Conservation (phyloP, 1,140 invertebrate species). For the Zaprionus taronus region DNA sequence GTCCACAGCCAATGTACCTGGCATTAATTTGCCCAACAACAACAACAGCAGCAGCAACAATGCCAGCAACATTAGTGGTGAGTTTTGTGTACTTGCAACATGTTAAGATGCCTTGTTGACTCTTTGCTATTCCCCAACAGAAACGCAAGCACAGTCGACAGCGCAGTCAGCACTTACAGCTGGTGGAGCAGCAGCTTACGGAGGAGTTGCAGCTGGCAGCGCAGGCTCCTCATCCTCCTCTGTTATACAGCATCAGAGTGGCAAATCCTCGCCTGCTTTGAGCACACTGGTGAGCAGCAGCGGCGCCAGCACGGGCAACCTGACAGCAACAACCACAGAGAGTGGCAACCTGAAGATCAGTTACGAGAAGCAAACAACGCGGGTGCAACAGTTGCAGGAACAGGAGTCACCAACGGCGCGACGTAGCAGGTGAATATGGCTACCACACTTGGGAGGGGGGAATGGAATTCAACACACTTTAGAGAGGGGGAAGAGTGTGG, state of each 20-base stretch:
- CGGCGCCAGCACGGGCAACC: constrained; percentile 38
- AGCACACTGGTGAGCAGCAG: constrained; percentile 64
- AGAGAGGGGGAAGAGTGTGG: neutral
- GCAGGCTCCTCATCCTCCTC: constrained; percentile 23
- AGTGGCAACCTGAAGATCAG: constrained; percentile 85
- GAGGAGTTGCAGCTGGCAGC: constrained; percentile 6
- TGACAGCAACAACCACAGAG: constrained; percentile 81
- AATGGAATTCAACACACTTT: constrained; percentile 10
- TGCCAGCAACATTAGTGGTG: constrained; percentile 46
- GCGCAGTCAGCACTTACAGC: neutral
- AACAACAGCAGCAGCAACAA: constrained; percentile 37
- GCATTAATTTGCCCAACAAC: constrained; percentile 76
- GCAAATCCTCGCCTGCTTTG: constrained; percentile 73
- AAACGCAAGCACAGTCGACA: constrained; percentile 40
- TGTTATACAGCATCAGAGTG: constrained; percentile 74
- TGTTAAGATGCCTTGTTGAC: neutral
- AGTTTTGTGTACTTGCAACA: constrained; percentile 3
- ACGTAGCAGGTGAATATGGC: constrained; percentile 80
- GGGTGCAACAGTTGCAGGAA: constrained; percentile 78
- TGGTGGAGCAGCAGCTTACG: constrained; percentile 1
- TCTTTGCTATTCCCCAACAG: constrained; percentile 10
- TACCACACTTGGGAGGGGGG: neutral
- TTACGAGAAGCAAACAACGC: constrained; percentile 85
- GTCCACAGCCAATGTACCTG: constrained; percentile 84
- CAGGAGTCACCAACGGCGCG: constrained; percentile 84